phyloP scores from a whole-genome alignment of 2,888 invertebrate genomes.

The Conistra vaccinii region DNA sequence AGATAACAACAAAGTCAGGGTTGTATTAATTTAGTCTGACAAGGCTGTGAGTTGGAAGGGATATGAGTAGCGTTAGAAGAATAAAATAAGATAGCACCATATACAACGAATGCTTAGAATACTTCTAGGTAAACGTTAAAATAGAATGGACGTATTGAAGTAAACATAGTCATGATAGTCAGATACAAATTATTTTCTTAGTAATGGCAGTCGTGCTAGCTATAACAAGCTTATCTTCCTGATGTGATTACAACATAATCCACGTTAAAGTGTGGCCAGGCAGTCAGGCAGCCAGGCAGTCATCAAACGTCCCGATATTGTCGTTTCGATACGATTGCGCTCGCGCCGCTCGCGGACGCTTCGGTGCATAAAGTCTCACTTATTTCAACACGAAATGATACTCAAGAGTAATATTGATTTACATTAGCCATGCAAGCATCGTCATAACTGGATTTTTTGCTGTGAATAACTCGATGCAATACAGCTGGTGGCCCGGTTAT shows the following conservation, averaged over 20 bases:
- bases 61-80: conserved; percentile 38
- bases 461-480: conserved; percentile 12
- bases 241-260: conserved; percentile 21
- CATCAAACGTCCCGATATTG: conserved; percentile 36
- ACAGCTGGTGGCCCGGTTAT: conserved; percentile 17
- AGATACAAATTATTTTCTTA: neutral
- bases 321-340: conserved; percentile 48
- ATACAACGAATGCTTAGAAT: neutral
- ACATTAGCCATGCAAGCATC: conserved; percentile 16
- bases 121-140: neutral
- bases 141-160: neutral
- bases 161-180: neutral
- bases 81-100: conserved; percentile 35
- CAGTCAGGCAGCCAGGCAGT: conserved; percentile 1
- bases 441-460: conserved; percentile 20
- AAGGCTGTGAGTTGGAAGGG: conserved; percentile 60
- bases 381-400: conserved; percentile 50
- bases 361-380: conserved; percentile 44
- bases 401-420: conserved; percentile 52
- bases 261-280: conserved; percentile 24
- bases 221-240: conserved; percentile 21
- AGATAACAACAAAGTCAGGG: conserved; percentile 68
- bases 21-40: conserved; percentile 63
- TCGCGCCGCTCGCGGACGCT: conserved; percentile 41
- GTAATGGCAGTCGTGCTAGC: neutral